Evolutionary conservation across 2,888 invertebrate species (phyloP), one percentile per base, ranked within the genome.

Genomic region (Leptinotarsa haldemani): DNA sequence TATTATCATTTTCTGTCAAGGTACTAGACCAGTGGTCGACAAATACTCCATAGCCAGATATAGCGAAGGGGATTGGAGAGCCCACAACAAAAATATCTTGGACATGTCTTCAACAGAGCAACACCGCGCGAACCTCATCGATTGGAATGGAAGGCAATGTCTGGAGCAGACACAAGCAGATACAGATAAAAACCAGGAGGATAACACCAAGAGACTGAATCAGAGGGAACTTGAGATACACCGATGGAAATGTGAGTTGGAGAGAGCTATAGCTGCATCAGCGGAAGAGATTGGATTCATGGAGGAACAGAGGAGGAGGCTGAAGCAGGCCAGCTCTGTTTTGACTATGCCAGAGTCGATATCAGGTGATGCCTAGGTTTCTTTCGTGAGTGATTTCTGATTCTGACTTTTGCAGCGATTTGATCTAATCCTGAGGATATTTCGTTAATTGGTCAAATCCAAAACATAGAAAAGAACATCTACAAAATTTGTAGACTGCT

Each of bases 211-310:
- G 76, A 88, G 91, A 72, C 83, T 95, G 20, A 90, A 90, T 69
- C 91, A 90, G 77, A 91, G 94, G 67, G 91, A 93, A 7, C 90
- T 90, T 80, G 92, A 94, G 75, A 89, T 95, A 70, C 91, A 92
- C 80, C 90, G 93, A 80, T 94, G 94, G 94, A 94, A 94, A 87
- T 90, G 90, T 20, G 94, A 94, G 82, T 88, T 95, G 25, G 94
- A 94, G 83, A 89, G 90, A 72, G 91, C 93, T 13, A 92, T 94
- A 77, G 89, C 89, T 75, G 91, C 91, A 0, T 92, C 93, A 78
- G 90, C 91, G 0, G 91, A 93, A 78, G 95, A 95, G 87, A 92
- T 94, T 5, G 90, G 90, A 75, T 85, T 90, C 30, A 87, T 94
- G 76, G 94, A 94, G 86, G 90, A 90, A 70, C 92, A 94, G 82